These are phyloP conservation scores for Coregonus sp. DNA, from an alignment of 2,797 vertebrate genomes.

Conservation along the genomic window DNA sequence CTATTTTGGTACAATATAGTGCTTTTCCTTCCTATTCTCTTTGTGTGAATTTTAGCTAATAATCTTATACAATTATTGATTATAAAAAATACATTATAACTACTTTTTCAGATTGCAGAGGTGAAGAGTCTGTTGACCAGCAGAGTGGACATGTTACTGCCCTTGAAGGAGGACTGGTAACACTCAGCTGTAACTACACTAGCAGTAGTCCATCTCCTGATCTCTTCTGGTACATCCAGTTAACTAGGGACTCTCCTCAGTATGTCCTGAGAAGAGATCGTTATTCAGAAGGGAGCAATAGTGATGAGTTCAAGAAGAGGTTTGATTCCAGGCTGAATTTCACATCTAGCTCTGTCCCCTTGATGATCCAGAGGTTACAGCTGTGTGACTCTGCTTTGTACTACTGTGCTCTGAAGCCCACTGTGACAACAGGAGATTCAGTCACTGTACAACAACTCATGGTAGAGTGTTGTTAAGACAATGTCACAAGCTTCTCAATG, in stretches of 20 bases:
- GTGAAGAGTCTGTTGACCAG: constrained; percentile 33
- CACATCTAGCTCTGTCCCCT: too few relatives aligned
- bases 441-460: too few relatives aligned
- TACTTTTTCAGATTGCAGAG: neutral
- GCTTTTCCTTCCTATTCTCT: constrained; percentile 1
- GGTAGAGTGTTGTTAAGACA: too few relatives aligned
- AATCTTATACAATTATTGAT: neutral
- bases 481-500: too few relatives aligned
- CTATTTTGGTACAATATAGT: neutral
- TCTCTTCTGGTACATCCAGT: constrained; percentile 52
- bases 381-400: too few relatives aligned
- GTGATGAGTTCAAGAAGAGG: constrained; percentile 21
- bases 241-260: constrained; percentile 18
- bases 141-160: constrained; percentile 20
- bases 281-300: neutral
- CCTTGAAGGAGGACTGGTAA: constrained; percentile 33
- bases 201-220: rapidly evolving
- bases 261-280: constrained; percentile 25
- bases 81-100: neutral
- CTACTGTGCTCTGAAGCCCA: too few relatives aligned
- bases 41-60: neutral
- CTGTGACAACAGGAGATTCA: too few relatives aligned
- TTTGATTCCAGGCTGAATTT: neutral
- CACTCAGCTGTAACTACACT: constrained; percentile 40
- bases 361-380: too few relatives aligned